Base-by-base conservation (phyloP, 37 sponge, comb jelly and placozoan species). In the Hexactinellida sp. region DNA sequence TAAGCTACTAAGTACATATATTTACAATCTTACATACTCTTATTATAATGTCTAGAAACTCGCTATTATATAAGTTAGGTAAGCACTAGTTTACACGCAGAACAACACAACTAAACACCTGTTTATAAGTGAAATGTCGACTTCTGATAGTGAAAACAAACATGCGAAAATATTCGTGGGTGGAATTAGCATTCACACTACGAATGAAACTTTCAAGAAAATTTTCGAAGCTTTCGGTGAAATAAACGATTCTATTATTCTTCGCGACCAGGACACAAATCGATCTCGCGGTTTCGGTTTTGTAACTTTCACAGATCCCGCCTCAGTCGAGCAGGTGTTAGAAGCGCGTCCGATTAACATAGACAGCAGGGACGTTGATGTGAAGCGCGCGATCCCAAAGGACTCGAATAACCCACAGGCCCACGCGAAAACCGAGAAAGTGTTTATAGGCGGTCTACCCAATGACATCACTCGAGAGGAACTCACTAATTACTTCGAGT, bases 201-300 rank as follows among this genome's bases (percentile, higher is more conserved):
- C 84, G 7, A 23, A 37, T 23, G 38, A 37, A 1, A 36, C 10
- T 23, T 38, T 83, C 39, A 83, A 30, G 10, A n/a, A 83, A 37
- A 13, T 13, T 37, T 83, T 83, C 84, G 25, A 7, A 16, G 36
- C 39, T 5, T 83, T 23, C 25, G 84, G 84, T 28, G 84, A 83
- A 23, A 83, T 83, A 37, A 38, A 3, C 7, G 84, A 83, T 19
- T 37, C 84, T 10, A 38, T 83, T n/a, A 28, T 83, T 28, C 38
- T 83, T 13, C 38, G 38, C 24, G 84, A 83, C 38, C 38, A 3
- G 37, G 84, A 37, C 5, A 38, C 37, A 1, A 38, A 38, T 83
- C 38, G 84, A 38, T 28, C 32, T 30, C 84, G 84, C 3, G 84
- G 84, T 5, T 83, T 83, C 21, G 84, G 84, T 37, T 83, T 83